Evolutionary conservation across 2,113 vertebrate genomes (phyloP).

Genomic region (Cathartes aura): DNA sequence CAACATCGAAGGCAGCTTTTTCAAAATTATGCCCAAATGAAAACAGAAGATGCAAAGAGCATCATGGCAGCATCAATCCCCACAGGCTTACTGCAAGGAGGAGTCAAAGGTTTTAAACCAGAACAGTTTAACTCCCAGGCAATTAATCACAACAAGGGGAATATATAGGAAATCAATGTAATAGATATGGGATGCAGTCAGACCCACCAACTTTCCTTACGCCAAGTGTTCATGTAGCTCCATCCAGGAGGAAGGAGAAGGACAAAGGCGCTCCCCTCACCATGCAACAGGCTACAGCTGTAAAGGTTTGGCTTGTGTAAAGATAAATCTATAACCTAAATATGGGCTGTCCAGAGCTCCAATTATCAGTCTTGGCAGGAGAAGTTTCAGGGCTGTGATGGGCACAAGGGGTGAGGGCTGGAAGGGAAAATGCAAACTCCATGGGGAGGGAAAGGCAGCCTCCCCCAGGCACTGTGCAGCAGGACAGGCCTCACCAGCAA

Average conservation of each 20-base stretch:
- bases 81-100: background rate
- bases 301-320: background rate
- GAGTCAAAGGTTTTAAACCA: background rate
- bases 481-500: background rate
- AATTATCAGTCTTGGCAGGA: background rate
- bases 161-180: background rate
- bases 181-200: background rate
- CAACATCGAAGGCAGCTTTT: background rate
- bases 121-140: background rate
- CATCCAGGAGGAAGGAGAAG: background rate
- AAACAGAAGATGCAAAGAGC: background rate
- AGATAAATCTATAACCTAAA: background rate
- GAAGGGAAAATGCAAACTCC: fast-evolving
- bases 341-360: background rate
- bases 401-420: background rate
- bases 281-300: background rate
- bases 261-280: background rate
- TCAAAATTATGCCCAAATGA: background rate
- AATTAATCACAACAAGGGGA: background rate
- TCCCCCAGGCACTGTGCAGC: background rate
- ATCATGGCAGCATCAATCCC: background rate
- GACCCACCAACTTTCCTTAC: background rate
- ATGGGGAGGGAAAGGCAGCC: background rate
- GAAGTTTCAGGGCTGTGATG: background rate
- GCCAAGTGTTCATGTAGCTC: background rate